Conservation (phyloP, 2,888 invertebrate genomes). For the Prostheceraeus crozeri region DNA sequence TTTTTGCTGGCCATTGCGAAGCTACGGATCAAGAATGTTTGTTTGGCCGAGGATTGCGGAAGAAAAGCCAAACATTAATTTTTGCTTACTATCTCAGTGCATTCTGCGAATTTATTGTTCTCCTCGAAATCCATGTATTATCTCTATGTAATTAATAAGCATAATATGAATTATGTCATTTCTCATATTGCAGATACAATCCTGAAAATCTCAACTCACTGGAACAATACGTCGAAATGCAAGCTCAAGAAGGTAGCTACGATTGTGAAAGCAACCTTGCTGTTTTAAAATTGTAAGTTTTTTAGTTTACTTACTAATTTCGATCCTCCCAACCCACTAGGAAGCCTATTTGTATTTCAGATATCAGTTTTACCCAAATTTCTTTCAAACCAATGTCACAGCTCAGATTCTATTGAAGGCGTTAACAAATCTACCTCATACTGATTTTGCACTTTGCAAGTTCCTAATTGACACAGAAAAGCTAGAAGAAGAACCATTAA, state of each 20-base stretch:
- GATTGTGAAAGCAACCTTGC: conserved; percentile 94
- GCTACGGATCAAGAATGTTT: too few relatives aligned
- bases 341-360: conserved; percentile 50
- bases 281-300: conserved; percentile 70
- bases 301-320: neutral
- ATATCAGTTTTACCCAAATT: conserved; percentile 86
- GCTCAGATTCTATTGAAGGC: conserved; percentile 86
- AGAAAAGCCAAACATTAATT: too few relatives aligned
- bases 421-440: conserved; percentile 88
- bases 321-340: too few relatives aligned
- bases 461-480: conserved; percentile 75
- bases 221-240: conserved; percentile 83
- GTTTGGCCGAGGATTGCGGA: too few relatives aligned
- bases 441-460: conserved; percentile 94
- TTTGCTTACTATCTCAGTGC: too few relatives aligned
- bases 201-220: conserved; percentile 83
- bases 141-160: too few relatives aligned
- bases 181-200: conserved; percentile 69
- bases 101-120: too few relatives aligned
- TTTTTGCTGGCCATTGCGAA: too few relatives aligned
- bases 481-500: conserved; percentile 72
- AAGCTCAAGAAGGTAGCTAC: conserved; percentile 83
- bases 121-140: too few relatives aligned
- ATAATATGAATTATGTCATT: too few relatives aligned
- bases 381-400: conserved; percentile 68